Percentiles rank a stretch among this genome's conserved stretches.
phyloP scores from a whole-genome alignment of 2,888 invertebrate genomes.

The Hypomecis punctinalis region DNA sequence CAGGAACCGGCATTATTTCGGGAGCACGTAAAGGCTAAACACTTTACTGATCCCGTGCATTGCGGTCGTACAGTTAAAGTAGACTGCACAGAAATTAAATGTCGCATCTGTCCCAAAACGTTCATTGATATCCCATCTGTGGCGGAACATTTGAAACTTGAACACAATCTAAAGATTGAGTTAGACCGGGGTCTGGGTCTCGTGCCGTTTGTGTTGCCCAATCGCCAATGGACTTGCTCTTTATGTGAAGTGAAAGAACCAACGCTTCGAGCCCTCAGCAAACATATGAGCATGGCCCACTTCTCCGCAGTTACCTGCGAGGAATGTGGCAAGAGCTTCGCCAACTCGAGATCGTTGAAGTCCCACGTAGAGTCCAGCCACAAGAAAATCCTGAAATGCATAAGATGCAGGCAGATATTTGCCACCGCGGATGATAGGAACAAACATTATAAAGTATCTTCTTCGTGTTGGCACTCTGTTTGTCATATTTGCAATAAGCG shows the following conservation, averaged over 20 bases:
- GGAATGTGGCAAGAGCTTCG: conserved; percentile 38
- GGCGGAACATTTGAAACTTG: conserved; percentile 54
- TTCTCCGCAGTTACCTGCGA: conserved; percentile 47
- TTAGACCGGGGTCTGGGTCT: conserved; percentile 36
- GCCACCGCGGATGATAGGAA: conserved; percentile 24
- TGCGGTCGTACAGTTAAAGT: conserved; percentile 53
- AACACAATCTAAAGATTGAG: conserved; percentile 48
- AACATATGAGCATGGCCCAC: conserved; percentile 47
- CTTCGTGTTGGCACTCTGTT: conserved; percentile 26
- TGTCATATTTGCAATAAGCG: conserved; percentile 40
- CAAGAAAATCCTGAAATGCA: conserved; percentile 32
- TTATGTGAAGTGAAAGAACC: conserved; percentile 34
- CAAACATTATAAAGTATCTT: conserved; percentile 29
- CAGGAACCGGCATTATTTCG: conserved; percentile 64
- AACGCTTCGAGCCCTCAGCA: conserved; percentile 42
- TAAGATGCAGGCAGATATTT: conserved; percentile 33
- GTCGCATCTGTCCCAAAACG: conserved; percentile 55
- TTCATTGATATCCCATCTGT: conserved; percentile 49
- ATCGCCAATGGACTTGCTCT: conserved; percentile 33
- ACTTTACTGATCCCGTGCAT: conserved; percentile 46
- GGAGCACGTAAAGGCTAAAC: conserved; percentile 56
- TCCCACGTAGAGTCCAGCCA: conserved; percentile 31
- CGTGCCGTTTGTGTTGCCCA: conserved; percentile 35
- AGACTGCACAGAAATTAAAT: conserved; percentile 65
- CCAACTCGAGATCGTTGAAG: conserved; percentile 21